Evolutionary conservation across 2,797 vertebrate species (phyloP).

Genomic region (Gadopsis bispinosus): DNA sequence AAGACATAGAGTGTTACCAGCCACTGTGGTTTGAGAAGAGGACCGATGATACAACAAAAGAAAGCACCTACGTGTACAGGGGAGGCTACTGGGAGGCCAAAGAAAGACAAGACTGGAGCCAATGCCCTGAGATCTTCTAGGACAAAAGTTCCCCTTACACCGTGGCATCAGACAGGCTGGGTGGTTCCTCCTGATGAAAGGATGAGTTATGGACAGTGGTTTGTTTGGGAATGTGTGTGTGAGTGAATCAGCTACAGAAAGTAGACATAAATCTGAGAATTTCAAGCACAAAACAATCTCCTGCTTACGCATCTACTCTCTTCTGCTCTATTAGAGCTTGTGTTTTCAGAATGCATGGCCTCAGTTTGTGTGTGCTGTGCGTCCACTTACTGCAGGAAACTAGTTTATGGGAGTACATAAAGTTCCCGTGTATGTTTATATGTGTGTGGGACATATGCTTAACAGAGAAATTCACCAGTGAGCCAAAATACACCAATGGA

Average conservation of each 20-base stretch:
- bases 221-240: conserved; percentile 15
- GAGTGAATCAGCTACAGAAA: conserved; percentile 14
- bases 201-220: conserved; percentile 34
- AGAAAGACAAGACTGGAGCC: conserved; percentile 92
- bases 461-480: background rate
- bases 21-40: conserved; percentile 95
- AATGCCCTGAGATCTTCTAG: conserved; percentile 93
- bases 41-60: conserved; percentile 87
- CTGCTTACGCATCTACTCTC: conserved; percentile 25
- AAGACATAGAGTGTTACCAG: conserved; percentile 87
- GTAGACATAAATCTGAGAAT: conserved; percentile 25
- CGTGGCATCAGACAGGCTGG: conserved; percentile 17
- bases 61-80: conserved; percentile 90
- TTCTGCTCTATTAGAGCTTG: conserved; percentile 44
- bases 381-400: conserved; percentile 19
- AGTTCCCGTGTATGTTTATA: conserved; percentile 28
- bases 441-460: conserved; percentile 12
- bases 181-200: conserved; percentile 29
- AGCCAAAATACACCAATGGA: conserved; percentile 5
- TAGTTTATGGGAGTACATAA: conserved; percentile 17
- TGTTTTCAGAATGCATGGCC: conserved; percentile 64
- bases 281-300: conserved; percentile 55
- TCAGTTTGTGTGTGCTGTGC: conserved; percentile 28
- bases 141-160: conserved; percentile 2
- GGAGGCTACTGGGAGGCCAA: conserved; percentile 98